Conservation (phyloP, 2,888 invertebrate species). For the Metallyticus violacea region DNA sequence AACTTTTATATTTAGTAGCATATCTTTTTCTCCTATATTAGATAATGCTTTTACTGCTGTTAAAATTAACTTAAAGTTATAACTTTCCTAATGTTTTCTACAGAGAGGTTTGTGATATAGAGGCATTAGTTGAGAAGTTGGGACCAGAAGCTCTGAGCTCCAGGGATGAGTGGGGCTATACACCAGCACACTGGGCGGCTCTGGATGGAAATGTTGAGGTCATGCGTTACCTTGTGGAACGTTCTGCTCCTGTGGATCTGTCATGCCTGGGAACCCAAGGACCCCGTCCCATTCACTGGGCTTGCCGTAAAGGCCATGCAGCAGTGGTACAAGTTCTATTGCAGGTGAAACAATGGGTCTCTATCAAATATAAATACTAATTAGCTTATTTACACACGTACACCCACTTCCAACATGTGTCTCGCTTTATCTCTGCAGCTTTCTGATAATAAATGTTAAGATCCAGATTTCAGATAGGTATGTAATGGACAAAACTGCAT, state of each 20-base stretch:
- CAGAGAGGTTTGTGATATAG: slow-evolving; percentile 80
- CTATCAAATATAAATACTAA: too few relatives aligned
- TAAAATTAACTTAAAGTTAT: too few relatives aligned
- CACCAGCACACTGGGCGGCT: slow-evolving; percentile 90
- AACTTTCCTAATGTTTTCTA: slow-evolving; percentile 36
- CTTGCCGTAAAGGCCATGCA: slow-evolving; percentile 88
- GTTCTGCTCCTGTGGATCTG: slow-evolving; percentile 79
- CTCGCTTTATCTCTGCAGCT: too few relatives aligned
- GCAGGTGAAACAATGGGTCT: slow-evolving; percentile 44
- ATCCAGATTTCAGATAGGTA: too few relatives aligned
- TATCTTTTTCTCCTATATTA: too few relatives aligned
- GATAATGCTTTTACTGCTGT: too few relatives aligned
- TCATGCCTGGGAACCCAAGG: slow-evolving; percentile 86
- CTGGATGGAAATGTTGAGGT: slow-evolving; percentile 87
- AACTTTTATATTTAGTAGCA: too few relatives aligned
- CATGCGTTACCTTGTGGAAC: slow-evolving; percentile 81
- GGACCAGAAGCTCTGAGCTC: slow-evolving; percentile 74
- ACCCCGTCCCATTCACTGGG: slow-evolving; percentile 91
- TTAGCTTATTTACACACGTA: too few relatives aligned
- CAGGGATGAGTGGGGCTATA: slow-evolving; percentile 89
- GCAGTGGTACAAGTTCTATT: slow-evolving; percentile 74
- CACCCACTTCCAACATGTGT: too few relatives aligned
- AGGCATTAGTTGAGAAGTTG: slow-evolving; percentile 76
- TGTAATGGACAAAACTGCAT: too few relatives aligned
- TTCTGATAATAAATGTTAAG: too few relatives aligned